Percentiles rank a stretch among this genome's conserved stretches.
Evolutionary conservation across 2,888 invertebrate species (phyloP).

Genomic region (Tachina lurida): DNA sequence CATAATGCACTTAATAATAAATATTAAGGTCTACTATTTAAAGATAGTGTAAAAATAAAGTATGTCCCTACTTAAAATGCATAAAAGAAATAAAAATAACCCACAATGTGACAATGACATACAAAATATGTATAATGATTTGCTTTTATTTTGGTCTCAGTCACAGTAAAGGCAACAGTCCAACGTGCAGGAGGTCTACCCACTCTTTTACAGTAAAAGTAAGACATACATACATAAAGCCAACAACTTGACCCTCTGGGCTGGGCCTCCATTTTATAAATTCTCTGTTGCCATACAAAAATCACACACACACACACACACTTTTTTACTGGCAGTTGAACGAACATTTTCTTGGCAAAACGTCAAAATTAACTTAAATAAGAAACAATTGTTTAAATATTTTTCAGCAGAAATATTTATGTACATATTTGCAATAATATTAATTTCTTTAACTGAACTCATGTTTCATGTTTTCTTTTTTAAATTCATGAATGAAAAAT

Average conservation of each 20-base stretch:
- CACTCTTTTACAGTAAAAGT: neutral
- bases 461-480: slow-evolving; percentile 34
- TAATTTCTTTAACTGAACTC: slow-evolving; percentile 30
- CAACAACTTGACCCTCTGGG: slow-evolving; percentile 63
- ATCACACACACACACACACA: neutral
- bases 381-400: slow-evolving; percentile 46
- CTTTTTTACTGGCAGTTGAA: neutral
- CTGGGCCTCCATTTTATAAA: slow-evolving; percentile 17
- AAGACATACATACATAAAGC: slow-evolving; percentile 11
- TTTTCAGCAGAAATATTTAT: slow-evolving; percentile 4
- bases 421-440: neutral
- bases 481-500: slow-evolving; percentile 21
- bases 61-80: slow-evolving; percentile 22
- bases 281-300: slow-evolving; percentile 43
- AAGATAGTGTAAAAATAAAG: slow-evolving; percentile 55
- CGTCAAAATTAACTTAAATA: slow-evolving; percentile 42
- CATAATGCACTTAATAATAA: neutral
- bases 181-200: slow-evolving; percentile 21
- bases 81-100: slow-evolving; percentile 34
- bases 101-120: slow-evolving; percentile 59
- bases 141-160: slow-evolving; percentile 13
- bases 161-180: slow-evolving; percentile 5
- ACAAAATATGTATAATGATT: slow-evolving; percentile 44
- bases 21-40: slow-evolving; percentile 49
- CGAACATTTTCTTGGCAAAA: slow-evolving; percentile 38